These are phyloP conservation scores for Neomonachus schauinslandi DNA, from an alignment of 2,113 vertebrate genomes.

Conservation along the genomic window DNA sequence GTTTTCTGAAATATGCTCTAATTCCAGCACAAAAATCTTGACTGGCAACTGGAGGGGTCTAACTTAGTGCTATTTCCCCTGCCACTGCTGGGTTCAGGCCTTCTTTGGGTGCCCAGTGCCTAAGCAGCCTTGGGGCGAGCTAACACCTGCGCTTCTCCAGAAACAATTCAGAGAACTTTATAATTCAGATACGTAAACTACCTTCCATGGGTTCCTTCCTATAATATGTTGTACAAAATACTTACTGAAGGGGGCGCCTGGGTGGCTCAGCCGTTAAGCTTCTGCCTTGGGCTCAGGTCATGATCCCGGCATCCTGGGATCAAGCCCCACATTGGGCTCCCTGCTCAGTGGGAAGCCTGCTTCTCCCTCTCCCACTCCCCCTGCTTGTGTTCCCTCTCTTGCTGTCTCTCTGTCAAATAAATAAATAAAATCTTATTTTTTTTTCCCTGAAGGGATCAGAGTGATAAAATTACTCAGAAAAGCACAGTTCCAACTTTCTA, in stretches of 20 bases:
- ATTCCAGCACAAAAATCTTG: background rate
- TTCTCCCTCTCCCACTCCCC: too few species aligned
- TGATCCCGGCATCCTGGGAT: too few species aligned
- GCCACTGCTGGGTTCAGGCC: background rate
- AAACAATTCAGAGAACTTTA: background rate
- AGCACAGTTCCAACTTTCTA: background rate
- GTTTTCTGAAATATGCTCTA: background rate
- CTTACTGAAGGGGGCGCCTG: background rate
- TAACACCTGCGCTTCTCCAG: background rate
- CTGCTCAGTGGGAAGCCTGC: too few species aligned
- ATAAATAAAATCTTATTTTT: too few species aligned
- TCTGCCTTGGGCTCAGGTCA: too few species aligned
- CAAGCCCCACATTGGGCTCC: too few species aligned
- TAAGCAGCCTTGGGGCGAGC: background rate
- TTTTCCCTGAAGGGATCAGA: background rate
- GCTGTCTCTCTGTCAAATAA: too few species aligned
- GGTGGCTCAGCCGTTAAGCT: too few species aligned
- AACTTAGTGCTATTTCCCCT: fast-evolving
- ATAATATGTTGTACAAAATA: background rate
- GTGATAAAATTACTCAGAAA: background rate
- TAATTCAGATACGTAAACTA: background rate
- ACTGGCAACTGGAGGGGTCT: background rate
- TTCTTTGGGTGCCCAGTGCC: too few species aligned
- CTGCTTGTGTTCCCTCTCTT: too few species aligned
- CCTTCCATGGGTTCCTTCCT: background rate